phyloP scores from a whole-genome alignment of 2,888 invertebrate species.

The Encarsia formosa region DNA sequence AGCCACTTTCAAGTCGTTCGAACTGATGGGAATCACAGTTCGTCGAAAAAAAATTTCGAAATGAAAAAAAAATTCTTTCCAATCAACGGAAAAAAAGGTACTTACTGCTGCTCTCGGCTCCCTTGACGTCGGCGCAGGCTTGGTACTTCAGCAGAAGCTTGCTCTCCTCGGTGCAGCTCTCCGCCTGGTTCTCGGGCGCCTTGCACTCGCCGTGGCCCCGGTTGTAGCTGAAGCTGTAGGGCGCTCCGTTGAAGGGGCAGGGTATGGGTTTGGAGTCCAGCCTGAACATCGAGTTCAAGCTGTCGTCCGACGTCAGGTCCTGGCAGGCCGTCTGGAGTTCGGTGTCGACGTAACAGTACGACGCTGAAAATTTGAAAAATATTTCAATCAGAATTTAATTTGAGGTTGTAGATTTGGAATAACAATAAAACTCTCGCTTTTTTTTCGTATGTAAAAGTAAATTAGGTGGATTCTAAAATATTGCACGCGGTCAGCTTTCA shows the following conservation, averaged over 20 bases:
- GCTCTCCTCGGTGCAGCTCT: constrained; percentile 81
- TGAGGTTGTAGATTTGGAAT: too few relatives aligned
- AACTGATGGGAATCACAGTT: background rate
- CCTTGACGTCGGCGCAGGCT: constrained; percentile 75
- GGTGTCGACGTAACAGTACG: constrained; percentile 9
- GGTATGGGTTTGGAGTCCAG: constrained; percentile 63
- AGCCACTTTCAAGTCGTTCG: too few relatives aligned
- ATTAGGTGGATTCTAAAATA: too few relatives aligned
- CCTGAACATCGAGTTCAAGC: constrained; percentile 72
- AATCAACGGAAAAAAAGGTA: constrained; percentile 13
- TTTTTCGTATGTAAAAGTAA: too few relatives aligned
- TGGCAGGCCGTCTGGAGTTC: constrained; percentile 11
- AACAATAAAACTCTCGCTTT: too few relatives aligned
- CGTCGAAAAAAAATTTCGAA: constrained; percentile 1
- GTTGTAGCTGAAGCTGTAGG: constrained; percentile 78
- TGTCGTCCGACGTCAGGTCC: constrained; percentile 62
- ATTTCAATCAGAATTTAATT: too few relatives aligned
- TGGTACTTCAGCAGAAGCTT: constrained; percentile 77
- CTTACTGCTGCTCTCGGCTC: constrained; percentile 75
- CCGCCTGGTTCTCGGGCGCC: constrained; percentile 73
- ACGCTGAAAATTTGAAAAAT: constrained; percentile 4
- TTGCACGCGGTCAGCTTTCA: too few relatives aligned
- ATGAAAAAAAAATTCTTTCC: background rate
- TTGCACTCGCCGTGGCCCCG: constrained; percentile 69
- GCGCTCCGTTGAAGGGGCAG: constrained; percentile 77